Percentiles rank a stretch among this genome's conserved stretches.
Evolutionary conservation across 2,888 invertebrate species (phyloP).

Genomic region (Apodemia hepburni): DNA sequence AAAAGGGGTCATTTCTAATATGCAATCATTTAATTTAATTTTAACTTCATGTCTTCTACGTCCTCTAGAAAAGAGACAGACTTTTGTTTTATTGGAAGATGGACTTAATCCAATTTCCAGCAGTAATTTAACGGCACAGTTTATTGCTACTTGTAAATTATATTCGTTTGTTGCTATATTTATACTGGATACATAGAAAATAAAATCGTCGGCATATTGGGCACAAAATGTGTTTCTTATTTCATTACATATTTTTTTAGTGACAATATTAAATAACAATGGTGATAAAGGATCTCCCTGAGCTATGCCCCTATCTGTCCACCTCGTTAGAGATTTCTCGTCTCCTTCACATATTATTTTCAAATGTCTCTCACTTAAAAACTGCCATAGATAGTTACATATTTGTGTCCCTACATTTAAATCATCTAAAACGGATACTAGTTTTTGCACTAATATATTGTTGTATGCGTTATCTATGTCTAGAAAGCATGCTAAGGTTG

Average conservation of each 20-base stretch:
- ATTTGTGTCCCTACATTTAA: conserved; percentile 18
- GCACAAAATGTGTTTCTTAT: no score
- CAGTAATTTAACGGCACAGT: no score
- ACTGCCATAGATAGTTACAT: conserved; percentile 24
- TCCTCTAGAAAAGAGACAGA: no score
- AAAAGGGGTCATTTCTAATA: no score
- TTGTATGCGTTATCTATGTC: conserved; percentile 29
- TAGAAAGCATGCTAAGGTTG: conserved; percentile 26
- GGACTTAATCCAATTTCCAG: no score
- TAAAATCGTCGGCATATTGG: no score
- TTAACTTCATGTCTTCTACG: no score
- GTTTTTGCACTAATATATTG: conserved; percentile 19
- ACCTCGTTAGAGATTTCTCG: conserved; percentile 12
- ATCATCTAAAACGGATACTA: conserved; percentile 20
- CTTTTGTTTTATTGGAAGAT: no score
- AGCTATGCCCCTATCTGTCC: conserved; percentile 25
- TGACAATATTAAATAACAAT: no score
- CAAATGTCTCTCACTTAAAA: conserved; percentile 18
- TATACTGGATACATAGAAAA: conserved; percentile 19
- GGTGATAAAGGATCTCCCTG: conserved; percentile 22
- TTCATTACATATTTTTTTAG: conserved; percentile 2
- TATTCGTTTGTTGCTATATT: no score
- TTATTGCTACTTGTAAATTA: no score
- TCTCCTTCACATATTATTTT: background rate
- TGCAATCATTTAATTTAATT: no score